A percentile compares a stretch with the other conserved stretches of the same genome.
phyloP scores from a whole-genome alignment of 2,888 invertebrate genomes.

The Baccha elongata region DNA sequence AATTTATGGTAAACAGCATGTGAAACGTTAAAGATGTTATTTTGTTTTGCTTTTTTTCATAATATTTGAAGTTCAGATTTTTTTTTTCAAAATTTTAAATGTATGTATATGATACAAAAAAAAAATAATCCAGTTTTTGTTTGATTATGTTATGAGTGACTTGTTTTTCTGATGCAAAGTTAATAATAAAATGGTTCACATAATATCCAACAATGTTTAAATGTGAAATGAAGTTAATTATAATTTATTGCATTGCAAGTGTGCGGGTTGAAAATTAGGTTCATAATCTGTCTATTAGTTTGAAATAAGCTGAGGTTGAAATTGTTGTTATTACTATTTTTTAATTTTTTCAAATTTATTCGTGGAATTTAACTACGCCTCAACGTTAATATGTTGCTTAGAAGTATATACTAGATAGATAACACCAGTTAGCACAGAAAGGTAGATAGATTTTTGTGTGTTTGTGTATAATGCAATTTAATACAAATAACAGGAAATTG shows the following conservation, averaged over 20 bases:
- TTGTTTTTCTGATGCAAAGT: constrained; percentile 1
- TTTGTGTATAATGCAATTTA: constrained; percentile 7
- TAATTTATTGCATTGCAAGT: constrained; percentile 7
- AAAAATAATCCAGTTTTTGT: constrained; percentile 1
- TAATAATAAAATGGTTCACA: neutral
- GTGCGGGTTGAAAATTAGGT: constrained; percentile 10
- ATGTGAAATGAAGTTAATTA: constrained; percentile 3
- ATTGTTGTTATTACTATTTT: neutral
- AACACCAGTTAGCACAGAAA: neutral
- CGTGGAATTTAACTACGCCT: constrained; percentile 37
- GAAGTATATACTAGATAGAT: too few species aligned
- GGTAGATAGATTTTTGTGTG: neutral
- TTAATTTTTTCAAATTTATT: constrained; percentile 15
- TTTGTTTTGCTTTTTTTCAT: constrained; percentile 36
- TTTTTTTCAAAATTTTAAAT: constrained; percentile 12
- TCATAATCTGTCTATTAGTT: neutral
- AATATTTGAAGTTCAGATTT: constrained; percentile 2
- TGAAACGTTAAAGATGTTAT: constrained; percentile 53
- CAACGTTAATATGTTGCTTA: neutral
- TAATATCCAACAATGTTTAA: neutral
- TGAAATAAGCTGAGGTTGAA: constrained; percentile 6
- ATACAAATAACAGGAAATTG: neutral
- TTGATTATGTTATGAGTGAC: neutral
- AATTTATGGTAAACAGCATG: constrained; percentile 59
- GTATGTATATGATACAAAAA: too few species aligned